Evolutionary conservation across 2,888 invertebrate genomes (phyloP), one percentile per base, ranked within the genome.

Genomic region (Mycalesis mineus): DNA sequence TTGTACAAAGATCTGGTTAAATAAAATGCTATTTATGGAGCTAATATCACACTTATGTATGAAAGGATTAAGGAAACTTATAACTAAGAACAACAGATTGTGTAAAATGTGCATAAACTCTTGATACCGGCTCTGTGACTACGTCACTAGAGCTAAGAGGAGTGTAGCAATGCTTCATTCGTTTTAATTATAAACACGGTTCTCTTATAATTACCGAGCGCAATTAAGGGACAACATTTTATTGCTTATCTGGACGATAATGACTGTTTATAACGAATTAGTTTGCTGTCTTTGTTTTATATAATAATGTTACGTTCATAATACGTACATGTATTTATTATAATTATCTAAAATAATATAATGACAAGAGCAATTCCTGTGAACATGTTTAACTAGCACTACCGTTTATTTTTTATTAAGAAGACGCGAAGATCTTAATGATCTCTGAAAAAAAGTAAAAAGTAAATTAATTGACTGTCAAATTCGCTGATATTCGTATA

Each of bases 181-280:
- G 84, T 81, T 85, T 84, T 88, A 88, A 88, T 88, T 88, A 87
- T 84, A 84, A 85, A 86, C 82, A 81, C 75, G 77, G 75, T 75
- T 78, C 75, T 80, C 75, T 77, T 78, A 78, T 85, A 84, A 85
- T 85, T 83, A 83, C 84, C 74, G 75, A 72, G 74, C 74, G 78
- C 82, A 82, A 79, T 82, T 82, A 82, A 82, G 78, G 78, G 78
- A 77, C 78, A 75, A 74, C 76, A 75, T 81, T 80, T 80, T 78
- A 80, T 80, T 82, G 77, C 79, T 80, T 80, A 78, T 80, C 77
- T 77, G 69, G 68, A 68, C 68, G 65, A 70, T 77, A 78, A 77
- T 75, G 68, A 71, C 68, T 74, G 74, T 74, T 76, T 76, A 73
- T 74, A 70, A 71, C 68, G 69, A 69, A 75, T 75, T 75, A 72